Percentiles rank a stretch among this genome's conserved stretches.
phyloP scores from a whole-genome alignment of 2,113 vertebrate species.

The Gymnocephalus cernua region DNA sequence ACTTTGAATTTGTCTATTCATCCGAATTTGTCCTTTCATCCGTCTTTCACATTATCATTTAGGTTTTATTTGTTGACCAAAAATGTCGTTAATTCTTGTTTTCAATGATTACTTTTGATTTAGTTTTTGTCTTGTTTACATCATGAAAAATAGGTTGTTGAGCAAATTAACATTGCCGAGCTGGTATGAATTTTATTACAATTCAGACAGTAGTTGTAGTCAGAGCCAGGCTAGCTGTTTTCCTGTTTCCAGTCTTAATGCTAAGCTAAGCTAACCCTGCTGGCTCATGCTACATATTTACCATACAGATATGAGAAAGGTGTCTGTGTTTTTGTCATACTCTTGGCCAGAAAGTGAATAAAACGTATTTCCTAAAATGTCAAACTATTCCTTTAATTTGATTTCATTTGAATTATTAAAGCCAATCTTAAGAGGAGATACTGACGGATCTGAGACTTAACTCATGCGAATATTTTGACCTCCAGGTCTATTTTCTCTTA shows the following conservation, averaged over 20 bases:
- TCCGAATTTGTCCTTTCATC: not conserved
- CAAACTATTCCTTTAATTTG: conserved; percentile 35
- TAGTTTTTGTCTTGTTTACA: not conserved
- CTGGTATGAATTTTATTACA: not conserved
- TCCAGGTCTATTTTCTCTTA: conserved; percentile 40
- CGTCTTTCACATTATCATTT: not conserved
- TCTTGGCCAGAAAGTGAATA: not conserved
- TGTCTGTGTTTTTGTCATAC: conserved; percentile 18
- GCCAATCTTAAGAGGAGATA: conserved; percentile 13
- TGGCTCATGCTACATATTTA: not conserved
- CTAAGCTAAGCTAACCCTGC: conserved; percentile 6
- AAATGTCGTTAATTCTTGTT: not conserved
- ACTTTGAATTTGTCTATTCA: not conserved
- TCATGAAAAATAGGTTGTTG: not conserved
- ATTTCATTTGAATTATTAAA: conserved; percentile 17
- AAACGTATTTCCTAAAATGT: conserved; percentile 37
- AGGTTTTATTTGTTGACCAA: not conserved
- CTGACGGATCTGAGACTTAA: conserved; percentile 15
- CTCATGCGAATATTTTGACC: conserved; percentile 41
- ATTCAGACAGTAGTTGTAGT: too few relatives aligned
- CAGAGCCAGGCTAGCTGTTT: not conserved
- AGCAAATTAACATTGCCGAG: not conserved
- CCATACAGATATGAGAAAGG: not conserved
- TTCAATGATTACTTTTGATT: not conserved
- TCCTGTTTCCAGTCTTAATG: not conserved